Base-by-base conservation (phyloP, 2,888 invertebrate genomes). In the Sepioteuthis lessoniana region DNA sequence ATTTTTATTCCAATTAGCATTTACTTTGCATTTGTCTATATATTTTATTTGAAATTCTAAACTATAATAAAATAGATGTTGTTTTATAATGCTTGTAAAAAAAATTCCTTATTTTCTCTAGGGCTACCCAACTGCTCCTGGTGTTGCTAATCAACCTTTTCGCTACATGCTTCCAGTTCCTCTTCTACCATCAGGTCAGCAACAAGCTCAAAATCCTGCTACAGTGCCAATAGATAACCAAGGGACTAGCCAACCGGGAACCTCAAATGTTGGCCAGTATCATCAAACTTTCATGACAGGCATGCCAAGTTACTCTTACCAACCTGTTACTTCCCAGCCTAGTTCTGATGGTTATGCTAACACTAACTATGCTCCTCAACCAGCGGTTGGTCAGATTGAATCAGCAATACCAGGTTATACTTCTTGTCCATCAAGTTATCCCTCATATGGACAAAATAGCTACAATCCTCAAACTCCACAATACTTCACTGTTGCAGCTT, bases 141-240 rank as follows among this genome's bases (percentile, higher is more conserved):
- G 94, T 47, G 94, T 96, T 42, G 94, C 95, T 35, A 95, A 95
- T n/a, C 95, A 95, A 93, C 94, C 94, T 91, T 95, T 96, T 42
- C 94, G 96, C 90, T 96, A 96, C 94, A 95, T 96, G 94, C 95
- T 95, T 94, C 95, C 95, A 91, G 94, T 95, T 93, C 93, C 93
- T 60, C 50, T 93, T 38, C 93, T 93, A 7, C 38, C 35, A 60
- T 93, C 93, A 21, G 60, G 93, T 38, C 93, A 93, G 55, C 93
- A 93, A 93, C 50, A 93, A 50, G 47, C 46, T 42, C 93, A 93
- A 55, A 60, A 60, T 60, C 93, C 93, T 50, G 50, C 93, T 55
- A 35, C 55, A 37, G 93, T 93, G 46, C 50, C 93, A 50, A 93
- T 93, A 28, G 93, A 93, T 50, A 93, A 55, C 55, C 93, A 93